Evolutionary conservation across 2,888 invertebrate genomes (phyloP), one percentile per base, ranked within the genome.

Genomic region (Leucoma salicis): DNA sequence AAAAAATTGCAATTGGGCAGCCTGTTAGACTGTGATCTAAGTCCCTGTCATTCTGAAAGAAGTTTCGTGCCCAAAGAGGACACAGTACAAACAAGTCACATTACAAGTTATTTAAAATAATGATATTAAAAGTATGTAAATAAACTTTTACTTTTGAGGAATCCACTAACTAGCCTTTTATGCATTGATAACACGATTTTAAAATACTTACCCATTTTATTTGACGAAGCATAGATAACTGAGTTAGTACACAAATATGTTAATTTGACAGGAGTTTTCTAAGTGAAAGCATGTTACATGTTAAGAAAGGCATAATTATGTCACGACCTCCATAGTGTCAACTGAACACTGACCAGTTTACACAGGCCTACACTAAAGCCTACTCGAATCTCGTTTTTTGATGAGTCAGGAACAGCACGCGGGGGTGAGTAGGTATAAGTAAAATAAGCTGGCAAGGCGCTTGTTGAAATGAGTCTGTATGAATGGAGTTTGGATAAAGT

Each of bases 201-300:
- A 27, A 27, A 27, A n/a, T n/a, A 27, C n/a, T 31, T 32, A n/a
- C n/a, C n/a, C n/a, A 46, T 24, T 39, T 42, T 46, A 46, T 47
- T 45, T 60, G 42, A 53, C 44, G 34, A 49, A 35, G 28, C 37
- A 18, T 2, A 38, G 42, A 40, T 48, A 42, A 39, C 18, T 34
- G 21, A 52, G 32, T 14, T 10, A 25, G 10, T 27, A 49, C 38
- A 35, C 33, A 42, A 46, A 49, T 57, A 59, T 61, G 58, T 57
- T 46, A 62, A 58, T 62, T 55, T 57, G 42, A 54, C 48, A 54
- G 36, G 42, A 42, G 48, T 46, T 57, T 54, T 54, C 41, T 42
- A 55, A 62, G 68, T 63, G 63, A 70, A 68, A 70, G 66, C 59
- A 40, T 48, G 45, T 35, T 40, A 52, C 55, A 35, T 58, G 51